Evolutionary conservation across 2,888 invertebrate species (phyloP), one percentile per base, ranked within the genome.

Genomic region (Dolichopus griseipennis): DNA sequence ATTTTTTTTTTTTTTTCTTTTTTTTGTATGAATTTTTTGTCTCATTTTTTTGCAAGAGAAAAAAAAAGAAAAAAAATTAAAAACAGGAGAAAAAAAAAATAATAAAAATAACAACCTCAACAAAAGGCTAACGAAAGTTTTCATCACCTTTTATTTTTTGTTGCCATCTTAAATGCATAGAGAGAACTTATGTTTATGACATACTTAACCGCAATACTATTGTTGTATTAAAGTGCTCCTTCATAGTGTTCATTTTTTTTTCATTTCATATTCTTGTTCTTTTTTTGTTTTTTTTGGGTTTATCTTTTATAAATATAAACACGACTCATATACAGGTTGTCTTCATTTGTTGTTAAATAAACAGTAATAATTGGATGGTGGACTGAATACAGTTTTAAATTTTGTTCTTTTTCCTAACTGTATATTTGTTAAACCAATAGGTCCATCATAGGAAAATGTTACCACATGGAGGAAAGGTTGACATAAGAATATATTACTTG

Each of bases 51-150:
- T 52, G 15, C 15, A 6, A 52, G 15, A 18, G 52, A 52, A 52
- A 12, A 18, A 3, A 52, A 37, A 37, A 37, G 8, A 37, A 52
- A 52, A 52, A 52, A 52, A 18, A 52, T 18, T 18, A 52, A 18
- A 41, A 41, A 41, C 15, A 41, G 8, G 4, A 41, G 8, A 41
- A 7, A 7, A 41, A 6, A 18, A 52, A 15, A 52, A 52, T 7
- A 37, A 37, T 37, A 37, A n/a, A 6, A 52, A 52, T 15, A 18
- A 18, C 37, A 37, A n/a, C 52, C 52, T 18, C 52, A 52, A 52
- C 52, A 52, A 52, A 52, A 52, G 52, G 52, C 52, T 52, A 52
- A 52, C 52, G 52, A 52, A 52, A 52, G 52, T 52, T 52, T 52
- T 52, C 52, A 52, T 52, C 52, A 52, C 52, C 52, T 52, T 52